Evolutionary conservation across 2,797 vertebrate species (phyloP), one percentile per base, ranked within the genome.

Genomic region (Sphaeramia orbicularis): DNA sequence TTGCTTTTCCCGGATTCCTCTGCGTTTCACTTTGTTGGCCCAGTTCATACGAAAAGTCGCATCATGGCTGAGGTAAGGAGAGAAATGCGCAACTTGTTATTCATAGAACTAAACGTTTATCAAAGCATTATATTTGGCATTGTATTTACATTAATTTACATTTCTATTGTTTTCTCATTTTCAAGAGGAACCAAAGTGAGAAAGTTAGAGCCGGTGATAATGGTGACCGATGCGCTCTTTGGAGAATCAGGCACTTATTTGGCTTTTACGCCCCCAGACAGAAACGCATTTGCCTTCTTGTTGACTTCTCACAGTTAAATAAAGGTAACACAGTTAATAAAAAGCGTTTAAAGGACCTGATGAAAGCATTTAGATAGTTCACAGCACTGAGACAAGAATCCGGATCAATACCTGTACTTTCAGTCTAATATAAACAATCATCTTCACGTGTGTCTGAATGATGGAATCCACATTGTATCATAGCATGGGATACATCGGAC

Each of bases 11-110:
- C 2, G 7, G 30, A 54, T 48, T 66, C 16, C 56, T 65, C 24
- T 62, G 76, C 48, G 40, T 66, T 60, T 42, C 45, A 47, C 65
- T 54, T 52, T 36, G 32, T 40, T 67, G 75, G 51, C 72, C 72
- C 68, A 71, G 48, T 68, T 76, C 65, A 51, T 41, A 8, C 4
- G 16, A 38, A 38, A 24, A 59, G 36, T 15, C 36, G 8, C 48
- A 6, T 21, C 50, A 8, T 10, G 2, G 18, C 32, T 36, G 59
- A 55, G 6, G 1, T 4, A 16, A 43, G 35, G n/a, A 30, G 15
- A 44, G 1, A 21, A 16, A 54, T 1, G 2, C 19, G 37, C 2
- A 2, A 43, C n/a, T 30, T 45, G 19, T 3, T 7, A 11, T 14
- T 47, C 6, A n/a, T 4, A 0, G 2, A 2, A 1, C 15, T 21